Evolutionary conservation across 2,888 invertebrate genomes (phyloP), one percentile per base, ranked within the genome.

Genomic region (Tiphia femorata): DNA sequence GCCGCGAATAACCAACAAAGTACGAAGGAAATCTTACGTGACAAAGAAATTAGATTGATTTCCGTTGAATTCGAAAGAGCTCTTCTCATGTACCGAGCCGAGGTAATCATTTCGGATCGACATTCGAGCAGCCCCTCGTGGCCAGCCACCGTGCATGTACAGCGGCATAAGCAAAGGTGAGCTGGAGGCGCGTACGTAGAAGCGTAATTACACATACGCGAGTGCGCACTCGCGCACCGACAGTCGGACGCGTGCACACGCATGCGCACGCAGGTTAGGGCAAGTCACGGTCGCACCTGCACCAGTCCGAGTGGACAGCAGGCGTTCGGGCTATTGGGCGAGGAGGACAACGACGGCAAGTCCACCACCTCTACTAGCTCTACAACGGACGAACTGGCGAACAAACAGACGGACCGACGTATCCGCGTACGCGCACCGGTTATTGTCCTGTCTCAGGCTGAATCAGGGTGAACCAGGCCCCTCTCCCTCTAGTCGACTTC

Each of bases 201-300:
- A 55, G 60, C 69, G 61, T 71, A 72, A 73, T 75, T 72, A 66
- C 62, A 71, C 68, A 62, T 64, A n/a, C n/a, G n/a, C n/a, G n/a
- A n/a, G n/a, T n/a, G n/a, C n/a, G n/a, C n/a, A n/a, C n/a, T n/a
- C n/a, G n/a, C n/a, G n/a, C n/a, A n/a, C n/a, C n/a, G n/a, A n/a
- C n/a, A n/a, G n/a, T n/a, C n/a, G n/a, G n/a, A n/a, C n/a, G 57
- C 59, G 51, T 49, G 56, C 38, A 62, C 53, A 25, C 50, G 33
- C 42, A 56, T 58, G 62, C 65, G 67, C 53, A 25, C 50, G 33
- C 42, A 56, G 60, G 62, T 65, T 66, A 73, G 72, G 72, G 72
- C 77, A 70, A 79, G 79, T 78, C 76, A 75, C 67, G 72, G 65
- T 69, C 67, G 75, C 80, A 81, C 79, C 81, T 81, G 80, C 77